Evolutionary conservation across 2,113 vertebrate genomes (phyloP).

Genomic region (Epinephelus fuscoguttatus): DNA sequence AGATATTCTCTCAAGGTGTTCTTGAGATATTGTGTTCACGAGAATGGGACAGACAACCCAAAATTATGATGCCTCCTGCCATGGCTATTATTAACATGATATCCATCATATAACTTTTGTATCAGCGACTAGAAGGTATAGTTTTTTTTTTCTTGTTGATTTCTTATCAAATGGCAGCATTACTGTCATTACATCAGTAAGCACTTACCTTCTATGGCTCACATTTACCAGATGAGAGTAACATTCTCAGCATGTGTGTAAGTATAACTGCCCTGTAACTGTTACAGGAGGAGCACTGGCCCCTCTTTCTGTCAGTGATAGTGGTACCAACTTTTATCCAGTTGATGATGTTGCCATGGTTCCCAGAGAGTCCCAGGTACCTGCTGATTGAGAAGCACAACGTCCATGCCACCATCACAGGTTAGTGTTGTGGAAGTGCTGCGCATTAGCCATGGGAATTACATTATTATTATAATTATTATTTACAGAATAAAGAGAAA

Average conservation of each 20-base stretch:
- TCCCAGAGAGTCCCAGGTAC: conserved; percentile 93
- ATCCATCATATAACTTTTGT: not conserved
- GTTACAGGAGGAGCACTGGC: conserved; percentile 91
- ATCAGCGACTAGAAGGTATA: too few relatives aligned
- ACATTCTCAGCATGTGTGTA: not conserved
- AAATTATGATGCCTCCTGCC: too few relatives aligned
- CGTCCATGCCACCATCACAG: conserved; percentile 86
- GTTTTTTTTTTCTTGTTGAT: too few relatives aligned
- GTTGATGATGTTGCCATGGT: conserved; percentile 90
- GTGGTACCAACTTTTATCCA: conserved; percentile 89
- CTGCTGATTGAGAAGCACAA: conserved; percentile 92
- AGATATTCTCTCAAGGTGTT: too few relatives aligned
- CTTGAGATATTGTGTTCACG: too few relatives aligned
- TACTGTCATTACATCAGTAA: not conserved
- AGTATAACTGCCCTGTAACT: conserved; percentile 2
- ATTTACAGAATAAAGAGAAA: not conserved
- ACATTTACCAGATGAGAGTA: not conserved
- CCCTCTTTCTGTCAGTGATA: conserved; percentile 88
- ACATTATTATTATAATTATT: too few relatives aligned
- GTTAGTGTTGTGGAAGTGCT: conserved; percentile 72
- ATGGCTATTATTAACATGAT: too few relatives aligned
- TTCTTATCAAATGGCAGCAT: not conserved
- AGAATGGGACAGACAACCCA: too few relatives aligned
- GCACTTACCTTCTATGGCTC: not conserved
- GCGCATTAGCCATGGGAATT: not conserved